Conservation (phyloP, 2,113 vertebrate genomes). For the Maccullochella peelii region DNA sequence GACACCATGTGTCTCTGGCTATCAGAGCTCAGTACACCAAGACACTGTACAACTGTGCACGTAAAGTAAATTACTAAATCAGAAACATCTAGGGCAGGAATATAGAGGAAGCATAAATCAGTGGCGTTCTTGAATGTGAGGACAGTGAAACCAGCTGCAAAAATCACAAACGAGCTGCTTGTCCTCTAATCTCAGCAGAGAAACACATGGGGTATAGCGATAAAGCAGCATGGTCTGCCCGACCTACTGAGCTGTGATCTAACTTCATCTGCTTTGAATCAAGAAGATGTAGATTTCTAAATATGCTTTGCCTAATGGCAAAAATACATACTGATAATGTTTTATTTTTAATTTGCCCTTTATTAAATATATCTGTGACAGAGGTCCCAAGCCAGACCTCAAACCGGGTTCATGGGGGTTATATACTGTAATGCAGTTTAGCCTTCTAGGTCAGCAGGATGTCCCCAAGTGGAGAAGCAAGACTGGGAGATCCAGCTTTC, state of each 20-base stretch:
- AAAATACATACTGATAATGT: neutral
- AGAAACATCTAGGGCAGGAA: neutral
- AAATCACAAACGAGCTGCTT: neutral
- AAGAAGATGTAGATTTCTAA: neutral
- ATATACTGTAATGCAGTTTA: neutral
- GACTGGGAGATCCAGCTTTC: neutral
- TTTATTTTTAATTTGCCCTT: neutral
- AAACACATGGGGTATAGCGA: neutral
- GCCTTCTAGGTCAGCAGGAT: neutral
- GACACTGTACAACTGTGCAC: neutral
- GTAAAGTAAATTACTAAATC: neutral
- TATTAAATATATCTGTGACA: neutral
- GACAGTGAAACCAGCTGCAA: neutral
- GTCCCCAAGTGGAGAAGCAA: neutral
- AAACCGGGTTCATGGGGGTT: neutral
- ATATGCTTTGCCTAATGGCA: neutral
- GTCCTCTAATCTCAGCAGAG: neutral
- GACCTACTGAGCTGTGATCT: neutral
- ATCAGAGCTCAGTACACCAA: neutral
- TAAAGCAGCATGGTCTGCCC: neutral
- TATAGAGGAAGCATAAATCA: neutral
- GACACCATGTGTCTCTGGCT: constrained; percentile 4
- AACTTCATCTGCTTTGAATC: constrained; percentile 12
- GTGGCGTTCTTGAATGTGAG: neutral
- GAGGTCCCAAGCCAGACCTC: neutral